Base-by-base conservation (phyloP, 2,113 vertebrate genomes). In the Rana temporaria region DNA sequence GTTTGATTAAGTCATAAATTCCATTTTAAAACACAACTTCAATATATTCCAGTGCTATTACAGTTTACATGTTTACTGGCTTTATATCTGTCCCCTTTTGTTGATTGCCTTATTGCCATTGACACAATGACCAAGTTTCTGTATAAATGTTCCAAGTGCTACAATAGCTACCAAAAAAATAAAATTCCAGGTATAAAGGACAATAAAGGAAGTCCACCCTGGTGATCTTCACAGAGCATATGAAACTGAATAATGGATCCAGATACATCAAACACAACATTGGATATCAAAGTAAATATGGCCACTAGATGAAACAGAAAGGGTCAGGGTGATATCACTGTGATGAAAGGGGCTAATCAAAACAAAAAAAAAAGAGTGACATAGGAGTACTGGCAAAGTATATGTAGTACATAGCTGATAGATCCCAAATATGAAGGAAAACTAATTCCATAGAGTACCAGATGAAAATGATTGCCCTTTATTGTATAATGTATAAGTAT, bases 271-370 rank as follows among this genome's bases (percentile, higher is more conserved):
- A 75, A 75, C 26, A 24, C 56, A 62, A 75, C 72, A 62, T 62
- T 17, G 5, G 56, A 75, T 75, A 75, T 75, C 72, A 75, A 75
- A 75, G 72, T 60, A 75, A 62, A 75, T 75, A 62, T 34, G 72
- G 53, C 72, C 72, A 75, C 59, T 60, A 57, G 72, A 42, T 75
- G 72, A 75, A 75, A 60, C 72, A 60, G 56, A 60, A 19, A 62
- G 56, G 56, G 72, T 75, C 72, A 75, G 34, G 55, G 34, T 42
- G 72, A 75, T 20, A n/a, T 62, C 30, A 60, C 72, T 75, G 22
- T 75, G 72, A 75, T 75, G 72, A 75, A 75, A 75, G 72, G n/a
- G 8, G 20, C 56, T 62, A 75, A 57, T 72, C 72, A 62, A n/a
- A 60, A 48, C 42, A 32, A 75, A 22, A 20, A 75, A 62, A 59